Evolutionary conservation across 2,888 invertebrate genomes (phyloP).

Genomic region (Drosophila phalerata): DNA sequence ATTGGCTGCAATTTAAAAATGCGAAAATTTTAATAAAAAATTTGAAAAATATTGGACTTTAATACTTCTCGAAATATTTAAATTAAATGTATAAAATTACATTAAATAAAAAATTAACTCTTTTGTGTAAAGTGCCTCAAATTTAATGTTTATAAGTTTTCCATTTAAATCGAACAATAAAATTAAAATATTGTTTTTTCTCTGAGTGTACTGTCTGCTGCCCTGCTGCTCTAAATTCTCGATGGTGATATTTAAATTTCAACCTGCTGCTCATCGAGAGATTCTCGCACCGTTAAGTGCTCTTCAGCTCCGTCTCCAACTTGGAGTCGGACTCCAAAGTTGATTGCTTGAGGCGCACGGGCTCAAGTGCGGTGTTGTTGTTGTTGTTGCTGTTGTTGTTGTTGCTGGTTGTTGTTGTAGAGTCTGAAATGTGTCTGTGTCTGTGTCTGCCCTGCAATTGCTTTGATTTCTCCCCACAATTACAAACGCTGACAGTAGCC

Average conservation of each 20-base stretch:
- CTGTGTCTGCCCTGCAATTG: slow-evolving; percentile 60
- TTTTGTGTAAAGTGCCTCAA: too few relatives aligned
- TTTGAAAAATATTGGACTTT: too few relatives aligned
- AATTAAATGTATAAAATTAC: too few relatives aligned
- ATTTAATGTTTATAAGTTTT: too few relatives aligned
- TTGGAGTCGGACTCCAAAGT: not conserved
- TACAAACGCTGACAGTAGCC: slow-evolving; percentile 82
- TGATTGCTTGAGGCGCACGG: slow-evolving; percentile 53
- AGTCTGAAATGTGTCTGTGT: slow-evolving; percentile 2
- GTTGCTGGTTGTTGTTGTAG: slow-evolving; percentile 7
- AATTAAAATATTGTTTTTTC: too few relatives aligned
- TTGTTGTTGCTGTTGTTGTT: slow-evolving; percentile 20
- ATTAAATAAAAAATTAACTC: too few relatives aligned
- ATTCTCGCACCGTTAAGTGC: slow-evolving; percentile 74
- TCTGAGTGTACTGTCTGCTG: not conserved
- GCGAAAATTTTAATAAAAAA: too few relatives aligned
- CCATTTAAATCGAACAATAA: too few relatives aligned
- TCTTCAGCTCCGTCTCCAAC: slow-evolving; percentile 44
- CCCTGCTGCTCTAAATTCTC: slow-evolving; percentile 56
- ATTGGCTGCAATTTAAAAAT: too few relatives aligned
- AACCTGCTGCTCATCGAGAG: slow-evolving; percentile 71
- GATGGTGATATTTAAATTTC: slow-evolving; percentile 43
- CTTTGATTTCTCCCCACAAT: slow-evolving; percentile 68
- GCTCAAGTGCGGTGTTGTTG: slow-evolving; percentile 54
- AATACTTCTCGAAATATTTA: too few relatives aligned